phyloP scores from a whole-genome alignment of 1,140 invertebrate genomes.

The Drosophila simulans region DNA sequence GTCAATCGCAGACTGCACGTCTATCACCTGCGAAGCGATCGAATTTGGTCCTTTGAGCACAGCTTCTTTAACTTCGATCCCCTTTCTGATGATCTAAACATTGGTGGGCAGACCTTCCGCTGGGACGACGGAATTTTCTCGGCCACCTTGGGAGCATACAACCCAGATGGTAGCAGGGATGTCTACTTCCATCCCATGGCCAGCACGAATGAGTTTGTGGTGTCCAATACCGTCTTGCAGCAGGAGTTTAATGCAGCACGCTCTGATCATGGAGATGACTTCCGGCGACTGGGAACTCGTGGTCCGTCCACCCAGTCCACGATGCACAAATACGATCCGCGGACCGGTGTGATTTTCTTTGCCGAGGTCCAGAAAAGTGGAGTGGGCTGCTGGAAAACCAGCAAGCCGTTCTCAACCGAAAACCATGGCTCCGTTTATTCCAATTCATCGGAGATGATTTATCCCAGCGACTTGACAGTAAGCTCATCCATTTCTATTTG shows the following conservation, averaged over 20 bases:
- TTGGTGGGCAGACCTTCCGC: conserved; percentile 88
- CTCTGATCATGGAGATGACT: conserved; percentile 86
- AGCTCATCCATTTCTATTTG: not conserved
- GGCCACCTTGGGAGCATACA: conserved; percentile 86
- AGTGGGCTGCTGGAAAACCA: conserved; percentile 89
- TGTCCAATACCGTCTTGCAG: conserved; percentile 88
- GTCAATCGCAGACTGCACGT: conserved; percentile 89
- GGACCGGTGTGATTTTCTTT: conserved; percentile 87
- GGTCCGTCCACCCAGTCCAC: conserved; percentile 87
- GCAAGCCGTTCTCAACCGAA: conserved; percentile 84
- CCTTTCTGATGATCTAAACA: conserved; percentile 88
- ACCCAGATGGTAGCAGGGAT: conserved; percentile 85
- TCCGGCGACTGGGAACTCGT: conserved; percentile 86
- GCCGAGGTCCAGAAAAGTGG: conserved; percentile 88
- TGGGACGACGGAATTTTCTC: conserved; percentile 91
- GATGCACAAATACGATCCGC: conserved; percentile 87
- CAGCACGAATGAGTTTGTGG: conserved; percentile 87
- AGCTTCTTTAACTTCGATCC: conserved; percentile 91
- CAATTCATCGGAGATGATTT: conserved; percentile 87
- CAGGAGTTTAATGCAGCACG: conserved; percentile 86
- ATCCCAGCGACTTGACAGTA: conserved; percentile 86
- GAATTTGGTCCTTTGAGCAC: conserved; percentile 89
- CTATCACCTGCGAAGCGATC: conserved; percentile 86
- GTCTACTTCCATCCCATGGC: conserved; percentile 90
- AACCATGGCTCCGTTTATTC: conserved; percentile 87